Base-by-base conservation (phyloP, 2,888 invertebrate species). In the Trileptium ribeirensis region DNA sequence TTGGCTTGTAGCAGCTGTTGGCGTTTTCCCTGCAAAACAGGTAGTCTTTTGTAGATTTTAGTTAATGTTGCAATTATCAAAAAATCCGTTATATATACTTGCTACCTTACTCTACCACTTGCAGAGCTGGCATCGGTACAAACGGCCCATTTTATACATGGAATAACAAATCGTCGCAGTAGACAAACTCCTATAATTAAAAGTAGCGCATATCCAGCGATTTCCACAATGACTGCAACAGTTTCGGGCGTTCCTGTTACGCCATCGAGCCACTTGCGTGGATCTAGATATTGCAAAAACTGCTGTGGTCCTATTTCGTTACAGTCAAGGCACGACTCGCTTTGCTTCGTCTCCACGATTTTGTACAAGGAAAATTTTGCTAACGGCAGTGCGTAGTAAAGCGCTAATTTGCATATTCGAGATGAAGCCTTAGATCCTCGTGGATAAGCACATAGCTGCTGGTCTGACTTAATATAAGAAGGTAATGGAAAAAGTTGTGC, bases 251-350 rank as follows among this genome's bases (percentile, higher is more conserved):
- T 19, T 3, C 79, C 64, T 38, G 40, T 29, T 15, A 78, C 33
- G 29, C 79, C 79, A 31, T 78, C 64, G 3, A 78, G 79, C 79
- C 79, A 78, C 24, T 78, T 70, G 24, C 29, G n/a, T 24, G 79
- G 79, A 64, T 64, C 64, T 2, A 78, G 64, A 78, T 64, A 15
- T 8, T 64, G 24, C 3, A 78, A 51, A 3, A 78, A 78, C 8
- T 64, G 29, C 8, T 8, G 1, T 24, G 64, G 15, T 8, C 34
- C 77, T n/a, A n/a, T 37, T 77, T 31, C 77, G 64, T 78, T 78
- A 36, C 77, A 75, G 77, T 39, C 77, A 67, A 31, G 15, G 29
- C 79, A 78, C 31, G 39, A 29, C 8, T 3, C 34, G 67, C 37
- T 19, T 24, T 24, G 34, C 34, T 31, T 37, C 2, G 29, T 67